Conservation (phyloP, 2,797 vertebrate genomes). For the Xenops minutus region DNA sequence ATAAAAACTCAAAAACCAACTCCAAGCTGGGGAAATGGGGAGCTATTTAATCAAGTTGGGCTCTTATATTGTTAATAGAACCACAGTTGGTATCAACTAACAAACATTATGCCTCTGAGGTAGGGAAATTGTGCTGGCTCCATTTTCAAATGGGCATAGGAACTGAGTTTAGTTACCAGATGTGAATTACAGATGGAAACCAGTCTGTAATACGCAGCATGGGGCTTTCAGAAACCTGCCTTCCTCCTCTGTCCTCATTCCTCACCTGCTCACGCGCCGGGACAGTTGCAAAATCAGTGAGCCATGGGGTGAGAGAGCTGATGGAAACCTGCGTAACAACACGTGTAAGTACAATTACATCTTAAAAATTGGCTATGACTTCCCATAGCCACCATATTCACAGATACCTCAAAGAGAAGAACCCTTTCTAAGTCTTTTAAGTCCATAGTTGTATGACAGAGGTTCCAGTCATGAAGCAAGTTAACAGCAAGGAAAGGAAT, state of each 20-base stretch:
- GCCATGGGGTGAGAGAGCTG: background rate
- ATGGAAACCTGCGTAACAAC: background rate
- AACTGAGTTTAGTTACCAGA: slow-evolving; percentile 1
- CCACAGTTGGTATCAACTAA: background rate
- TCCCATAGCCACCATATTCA: background rate
- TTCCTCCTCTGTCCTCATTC: background rate
- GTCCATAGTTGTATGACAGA: fast-evolving
- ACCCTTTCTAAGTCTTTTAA: background rate
- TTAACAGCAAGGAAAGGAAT: background rate
- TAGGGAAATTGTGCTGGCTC: background rate
- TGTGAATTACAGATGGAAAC: background rate
- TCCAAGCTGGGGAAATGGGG: background rate
- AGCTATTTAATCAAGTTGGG: background rate
- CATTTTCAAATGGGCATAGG: background rate
- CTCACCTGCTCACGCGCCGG: background rate
- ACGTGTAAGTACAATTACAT: fast-evolving
- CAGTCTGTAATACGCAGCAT: background rate
- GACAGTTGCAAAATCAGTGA: background rate
- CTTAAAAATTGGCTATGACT: background rate
- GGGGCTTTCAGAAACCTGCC: background rate
- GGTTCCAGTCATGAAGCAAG: background rate
- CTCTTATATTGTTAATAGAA: background rate
- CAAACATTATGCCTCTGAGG: background rate
- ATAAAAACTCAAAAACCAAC: background rate
- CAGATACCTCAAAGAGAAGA: background rate